Percentiles rank a stretch among this genome's conserved stretches.
These are phyloP conservation scores for Ranitomeya imitator DNA, from an alignment of 2,113 vertebrate genomes.

Conservation along the genomic window DNA sequence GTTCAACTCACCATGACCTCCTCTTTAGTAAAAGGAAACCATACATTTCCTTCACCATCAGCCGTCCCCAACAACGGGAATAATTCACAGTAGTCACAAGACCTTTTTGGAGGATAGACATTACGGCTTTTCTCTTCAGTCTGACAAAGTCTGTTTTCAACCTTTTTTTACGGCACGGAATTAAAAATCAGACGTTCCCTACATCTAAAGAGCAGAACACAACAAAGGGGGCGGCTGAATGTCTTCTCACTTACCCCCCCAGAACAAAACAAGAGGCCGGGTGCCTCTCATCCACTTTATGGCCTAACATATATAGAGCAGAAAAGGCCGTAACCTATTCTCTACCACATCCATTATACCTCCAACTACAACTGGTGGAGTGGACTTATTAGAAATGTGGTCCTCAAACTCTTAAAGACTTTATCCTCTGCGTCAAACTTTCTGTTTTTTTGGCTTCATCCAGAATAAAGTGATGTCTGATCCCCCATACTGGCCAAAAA, in stretches of 20 bases:
- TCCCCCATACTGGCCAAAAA: too few relatives aligned
- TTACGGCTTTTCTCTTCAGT: constrained; percentile 21
- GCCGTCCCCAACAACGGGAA: constrained; percentile 5
- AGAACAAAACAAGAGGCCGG: neutral
- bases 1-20: constrained; percentile 38
- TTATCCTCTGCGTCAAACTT: too few relatives aligned
- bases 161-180: neutral
- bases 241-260: neutral
- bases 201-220: constrained; percentile 2
- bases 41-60: constrained; percentile 43
- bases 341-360: neutral
- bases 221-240: constrained; percentile 1
- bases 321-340: neutral
- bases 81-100: constrained; percentile 16
- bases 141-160: neutral
- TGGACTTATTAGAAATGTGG: neutral
- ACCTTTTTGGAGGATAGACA: neutral
- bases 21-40: constrained; percentile 26
- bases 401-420: neutral
- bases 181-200: neutral
- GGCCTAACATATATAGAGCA: neutral
- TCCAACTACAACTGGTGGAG: neutral
- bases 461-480: too few relatives aligned
- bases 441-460: too few relatives aligned
- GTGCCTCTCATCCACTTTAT: neutral